Base-by-base conservation (phyloP, 2,113 vertebrate genomes). In the Leuciscus idus region DNA sequence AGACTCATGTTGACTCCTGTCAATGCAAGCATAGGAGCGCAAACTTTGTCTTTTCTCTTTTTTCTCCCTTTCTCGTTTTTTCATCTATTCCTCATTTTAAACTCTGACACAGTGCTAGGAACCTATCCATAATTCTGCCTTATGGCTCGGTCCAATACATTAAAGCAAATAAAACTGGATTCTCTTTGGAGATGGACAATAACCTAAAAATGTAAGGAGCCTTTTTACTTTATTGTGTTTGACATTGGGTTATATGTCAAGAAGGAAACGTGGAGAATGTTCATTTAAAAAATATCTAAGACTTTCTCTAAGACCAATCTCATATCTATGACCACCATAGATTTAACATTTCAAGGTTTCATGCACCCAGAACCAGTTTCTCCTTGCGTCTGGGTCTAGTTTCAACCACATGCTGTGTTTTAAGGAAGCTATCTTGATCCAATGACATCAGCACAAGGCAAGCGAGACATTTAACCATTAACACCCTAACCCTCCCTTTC, bases 181-280 rank as follows among this genome's bases (percentile, higher is more conserved):
- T 11, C 15, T 39, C 57, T 94, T 93, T 94, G 92, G 94, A 92
- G 92, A 88, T 84, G 86, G 92, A 93, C 92, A 92, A 91, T 93
- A 92, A 94, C 91, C 93, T 94, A 88, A 74, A 92, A 93, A 92
- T 92, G 94, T 13, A 4, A 50, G 91, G 90, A 88, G 78, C 50
- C 90, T 90, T 90, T 86, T 89, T 52, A 81, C 62, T 15, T 0
- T 10, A 80, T n/a, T 81, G 76, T 81, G 39, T 81, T 62, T 46
- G 62, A 64, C 5, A 13, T 13, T 48, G 23, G 57, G 61, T 66
- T 15, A 30, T 52, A 59, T 57, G 7, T 23, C 55, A 57, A 57
- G 19, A 57, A 23, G 21, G 55, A 64, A 28, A 5, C 2, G 30
- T 61, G 4, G 19, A 70, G 30, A 70, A 39, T 55, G 28, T 33